A percentile compares a stretch with the other conserved stretches of the same genome.
Evolutionary conservation across 2,797 vertebrate genomes (phyloP).

Genomic region (Hipposideros larvatus): DNA sequence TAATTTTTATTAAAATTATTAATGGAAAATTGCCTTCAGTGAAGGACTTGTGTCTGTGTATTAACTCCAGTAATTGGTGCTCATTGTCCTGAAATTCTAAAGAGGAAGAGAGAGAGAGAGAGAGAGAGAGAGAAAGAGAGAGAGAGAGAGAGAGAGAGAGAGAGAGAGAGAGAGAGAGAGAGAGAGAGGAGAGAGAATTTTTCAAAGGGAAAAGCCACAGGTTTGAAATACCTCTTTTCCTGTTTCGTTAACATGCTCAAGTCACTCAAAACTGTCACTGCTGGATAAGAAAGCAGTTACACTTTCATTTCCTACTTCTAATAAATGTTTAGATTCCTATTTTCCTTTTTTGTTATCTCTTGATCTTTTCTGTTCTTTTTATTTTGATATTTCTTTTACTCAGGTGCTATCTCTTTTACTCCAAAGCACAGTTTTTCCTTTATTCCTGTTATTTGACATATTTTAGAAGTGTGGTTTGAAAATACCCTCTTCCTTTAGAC

Average conservation of each 20-base stretch:
- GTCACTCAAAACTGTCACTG: constrained; percentile 40
- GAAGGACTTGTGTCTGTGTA: neutral
- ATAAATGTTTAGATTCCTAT: constrained; percentile 47
- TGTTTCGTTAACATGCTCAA: constrained; percentile 10
- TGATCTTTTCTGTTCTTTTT: constrained; percentile 61
- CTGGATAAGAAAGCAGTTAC: neutral
- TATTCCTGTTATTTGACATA: constrained; percentile 65
- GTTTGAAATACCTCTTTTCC: constrained; percentile 38
- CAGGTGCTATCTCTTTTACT: constrained; percentile 40
- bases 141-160: neutral
- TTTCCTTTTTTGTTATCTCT: constrained; percentile 24
- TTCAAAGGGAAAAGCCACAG: constrained; percentile 39
- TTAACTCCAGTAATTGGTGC: constrained; percentile 37
- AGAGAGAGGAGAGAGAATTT: neutral
- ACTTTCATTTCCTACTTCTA: constrained; percentile 52
- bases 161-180: neutral
- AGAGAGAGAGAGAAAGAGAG: too few relatives aligned
- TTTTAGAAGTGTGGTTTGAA: constrained; percentile 66
- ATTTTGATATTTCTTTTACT: constrained; percentile 45
- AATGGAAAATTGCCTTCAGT: constrained; percentile 41
- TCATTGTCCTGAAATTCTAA: constrained; percentile 59
- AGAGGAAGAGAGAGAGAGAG: neutral
- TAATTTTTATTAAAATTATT: constrained; percentile 60
- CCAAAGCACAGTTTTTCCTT: constrained; percentile 52
- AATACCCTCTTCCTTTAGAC: constrained; percentile 68